Base-by-base conservation (phyloP, 2,797 vertebrate species). In the Halcyon badia region DNA sequence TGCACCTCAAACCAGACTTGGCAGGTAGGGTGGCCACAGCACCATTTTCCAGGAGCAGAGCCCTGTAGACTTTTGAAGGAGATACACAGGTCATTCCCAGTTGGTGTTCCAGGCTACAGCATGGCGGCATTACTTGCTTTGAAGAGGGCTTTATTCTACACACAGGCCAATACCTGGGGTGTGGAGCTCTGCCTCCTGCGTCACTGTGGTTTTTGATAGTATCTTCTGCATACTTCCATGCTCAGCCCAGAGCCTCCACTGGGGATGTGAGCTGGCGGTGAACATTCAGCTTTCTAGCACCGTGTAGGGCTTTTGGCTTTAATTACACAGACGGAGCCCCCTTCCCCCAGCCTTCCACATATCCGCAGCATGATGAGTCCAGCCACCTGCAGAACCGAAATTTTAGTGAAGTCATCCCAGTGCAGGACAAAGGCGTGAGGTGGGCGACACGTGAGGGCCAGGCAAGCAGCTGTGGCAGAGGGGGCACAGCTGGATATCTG, bases 311-410 rank as follows among this genome's bases (percentile, higher is more conserved):
- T 87, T 95, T 89, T 92, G 87, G 83, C 62, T 89, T 94, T 90
- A 88, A 93, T 90, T 90, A 84, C 73, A 31, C 14, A 69, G 6
- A 22, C 0, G 0, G 31, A 72, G 25, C 2, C 10, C 14, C 35
- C 69, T 82, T 71, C 48, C 49, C 65, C 70, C 64, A 83, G 49
- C 81, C 33, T 80, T 64, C 64, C 65, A 41, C 62, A 90, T 80
- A 52, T 52, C 57, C 64, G 66, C 80, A 61, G 54, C 46, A 79
- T 80, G 94, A 61, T 89, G 72, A 75, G 83, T 54, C 84, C 58
- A 83, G 80, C 51, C 91, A 96, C 91, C 95, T 97, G 92, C 91
- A 90, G 86, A 96, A 72, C 54, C 30, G 73, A 92, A 82, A 46
- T 68, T 83, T 5, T 14, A 66, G 77, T 1, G 0, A 79, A 79